Evolutionary conservation across 2,113 vertebrate species (phyloP).

Genomic region (Nannospalax galili): DNA sequence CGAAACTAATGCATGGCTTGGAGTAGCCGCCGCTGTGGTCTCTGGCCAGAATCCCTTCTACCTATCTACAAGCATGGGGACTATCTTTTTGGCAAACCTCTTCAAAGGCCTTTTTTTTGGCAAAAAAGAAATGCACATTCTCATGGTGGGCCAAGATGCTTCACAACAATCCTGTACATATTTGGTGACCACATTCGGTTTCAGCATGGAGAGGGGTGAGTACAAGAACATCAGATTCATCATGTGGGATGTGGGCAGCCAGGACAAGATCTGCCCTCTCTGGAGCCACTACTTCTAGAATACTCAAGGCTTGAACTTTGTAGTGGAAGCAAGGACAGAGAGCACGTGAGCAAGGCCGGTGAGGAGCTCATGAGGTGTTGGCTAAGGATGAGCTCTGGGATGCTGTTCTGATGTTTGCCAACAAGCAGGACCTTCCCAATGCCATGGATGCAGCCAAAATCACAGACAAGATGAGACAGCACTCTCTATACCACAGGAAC

Average conservation of each 20-base stretch:
- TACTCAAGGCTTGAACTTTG: conserved; percentile 98
- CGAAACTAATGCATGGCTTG: too few relatives aligned
- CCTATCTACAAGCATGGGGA: conserved; percentile 90
- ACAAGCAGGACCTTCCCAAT: conserved; percentile 99
- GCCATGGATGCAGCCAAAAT: conserved; percentile 98
- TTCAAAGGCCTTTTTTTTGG: conserved; percentile 95
- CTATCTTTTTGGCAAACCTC: conserved; percentile 90
- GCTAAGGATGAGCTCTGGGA: conserved; percentile 97
- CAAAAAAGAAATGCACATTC: conserved; percentile 99
- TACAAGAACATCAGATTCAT: conserved; percentile 99
- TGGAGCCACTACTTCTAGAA: conserved; percentile 99
- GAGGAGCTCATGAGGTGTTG: conserved; percentile 97
- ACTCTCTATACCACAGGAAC: conserved; percentile 93
- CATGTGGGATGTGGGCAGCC: conserved; percentile 98
- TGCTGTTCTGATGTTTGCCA: conserved; percentile 96
- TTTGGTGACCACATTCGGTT: conserved; percentile 99
- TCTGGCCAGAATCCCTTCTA: conserved; percentile 81
- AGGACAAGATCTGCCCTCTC: conserved; percentile 98
- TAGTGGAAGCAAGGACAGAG: conserved; percentile 99
- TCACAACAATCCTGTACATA: conserved; percentile 98
- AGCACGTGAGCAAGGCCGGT: conserved; percentile 93
- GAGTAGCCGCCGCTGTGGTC: too few relatives aligned
- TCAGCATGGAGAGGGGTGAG: conserved; percentile 98
- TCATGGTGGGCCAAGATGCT: conserved; percentile 98
- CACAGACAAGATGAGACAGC: conserved; percentile 96